Conservation (phyloP, 2,888 invertebrate species). For the Drosophila acutilabella region DNA sequence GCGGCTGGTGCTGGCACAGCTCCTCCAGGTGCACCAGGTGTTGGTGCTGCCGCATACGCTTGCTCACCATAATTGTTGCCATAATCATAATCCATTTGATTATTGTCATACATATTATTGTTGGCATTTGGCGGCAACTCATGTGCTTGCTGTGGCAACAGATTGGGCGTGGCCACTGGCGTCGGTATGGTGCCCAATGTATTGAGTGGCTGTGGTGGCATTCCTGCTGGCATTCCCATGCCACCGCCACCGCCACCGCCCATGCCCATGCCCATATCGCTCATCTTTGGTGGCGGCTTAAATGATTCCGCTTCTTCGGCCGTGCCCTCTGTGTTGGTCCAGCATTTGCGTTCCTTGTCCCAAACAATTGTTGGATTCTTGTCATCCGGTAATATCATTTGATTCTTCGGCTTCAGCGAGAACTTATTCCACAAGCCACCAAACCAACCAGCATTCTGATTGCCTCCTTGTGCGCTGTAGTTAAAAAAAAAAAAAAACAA, state of each 20-base stretch:
- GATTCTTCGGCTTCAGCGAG: conserved; percentile 93
- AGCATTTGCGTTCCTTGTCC: conserved; percentile 94
- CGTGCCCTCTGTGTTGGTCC: conserved; percentile 91
- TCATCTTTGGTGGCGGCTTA: conserved; percentile 90
- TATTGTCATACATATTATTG: conserved; percentile 46
- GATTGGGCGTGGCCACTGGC: conserved; percentile 30
- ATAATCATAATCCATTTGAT: conserved; percentile 44
- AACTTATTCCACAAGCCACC: conserved; percentile 94
- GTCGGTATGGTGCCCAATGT: conserved; percentile 36
- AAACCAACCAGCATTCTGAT: conserved; percentile 89
- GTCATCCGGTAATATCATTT: conserved; percentile 98
- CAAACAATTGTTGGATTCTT: conserved; percentile 97
- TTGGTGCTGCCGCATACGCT: conserved; percentile 24
- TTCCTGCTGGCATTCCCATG: conserved; percentile 2
- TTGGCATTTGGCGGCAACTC: conserved; percentile 28
- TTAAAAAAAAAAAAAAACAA: fast-evolving
- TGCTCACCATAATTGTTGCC: conserved; percentile 28
- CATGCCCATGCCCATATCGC: conserved; percentile 84
- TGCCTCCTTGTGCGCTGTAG: conserved; percentile 57
- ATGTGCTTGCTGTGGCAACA: conserved; percentile 41
- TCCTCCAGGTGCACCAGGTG: conserved; percentile 30
- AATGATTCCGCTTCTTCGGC: conserved; percentile 86
- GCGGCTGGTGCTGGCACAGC: conserved; percentile 21
- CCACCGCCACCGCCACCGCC: conserved; percentile 10
- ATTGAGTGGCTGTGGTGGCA: conserved; percentile 26